These are phyloP conservation scores for Hiodon alosoides DNA, from an alignment of 2,113 vertebrate genomes.

Conservation along the genomic window DNA sequence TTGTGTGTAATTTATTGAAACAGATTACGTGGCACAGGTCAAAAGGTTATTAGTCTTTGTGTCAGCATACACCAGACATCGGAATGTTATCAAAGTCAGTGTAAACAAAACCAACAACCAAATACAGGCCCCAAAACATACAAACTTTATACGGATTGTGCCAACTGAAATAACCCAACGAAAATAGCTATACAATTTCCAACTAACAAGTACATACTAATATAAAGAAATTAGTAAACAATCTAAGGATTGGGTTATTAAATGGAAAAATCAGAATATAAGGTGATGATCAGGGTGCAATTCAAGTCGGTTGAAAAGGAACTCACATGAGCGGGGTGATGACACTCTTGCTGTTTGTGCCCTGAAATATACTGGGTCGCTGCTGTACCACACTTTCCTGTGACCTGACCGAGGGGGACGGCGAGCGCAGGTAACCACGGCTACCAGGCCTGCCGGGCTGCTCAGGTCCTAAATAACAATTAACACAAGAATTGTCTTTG, in stretches of 20 bases:
- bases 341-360: slow-evolving; percentile 86
- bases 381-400: slow-evolving; percentile 87
- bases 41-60: too few species aligned
- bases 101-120: too few species aligned
- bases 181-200: too few species aligned
- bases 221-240: too few species aligned
- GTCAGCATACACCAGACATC: too few species aligned
- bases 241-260: neutral
- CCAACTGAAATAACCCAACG: too few species aligned
- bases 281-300: neutral
- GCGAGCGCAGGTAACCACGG: slow-evolving; percentile 82
- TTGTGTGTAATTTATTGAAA: too few species aligned
- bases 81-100: too few species aligned
- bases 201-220: too few species aligned
- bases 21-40: too few species aligned
- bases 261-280: neutral
- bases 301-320: slow-evolving; percentile 19
- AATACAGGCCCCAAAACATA: too few species aligned
- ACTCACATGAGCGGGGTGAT: slow-evolving; percentile 91
- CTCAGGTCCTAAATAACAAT: slow-evolving; percentile 56
- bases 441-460: slow-evolving; percentile 83
- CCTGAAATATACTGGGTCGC: slow-evolving; percentile 94
- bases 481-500: neutral
- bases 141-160: too few species aligned
- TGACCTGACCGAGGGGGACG: slow-evolving; percentile 81